These are phyloP conservation scores for Drosophila longiperda DNA, from an alignment of 2,888 invertebrate genomes.

Conservation along the genomic window DNA sequence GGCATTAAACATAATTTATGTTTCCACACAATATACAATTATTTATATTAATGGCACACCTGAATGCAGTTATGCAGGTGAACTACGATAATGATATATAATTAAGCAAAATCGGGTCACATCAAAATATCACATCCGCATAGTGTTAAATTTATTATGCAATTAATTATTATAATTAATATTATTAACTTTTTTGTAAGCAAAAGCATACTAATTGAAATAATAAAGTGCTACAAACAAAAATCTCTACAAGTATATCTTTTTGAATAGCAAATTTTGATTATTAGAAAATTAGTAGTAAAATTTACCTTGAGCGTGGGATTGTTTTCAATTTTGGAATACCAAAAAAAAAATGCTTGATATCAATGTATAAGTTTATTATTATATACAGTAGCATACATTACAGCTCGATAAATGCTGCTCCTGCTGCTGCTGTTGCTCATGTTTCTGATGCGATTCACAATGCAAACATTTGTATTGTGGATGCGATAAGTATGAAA, in stretches of 20 bases:
- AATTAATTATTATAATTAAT: conserved; percentile 4
- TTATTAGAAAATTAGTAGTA: not conserved
- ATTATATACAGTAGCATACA: not conserved
- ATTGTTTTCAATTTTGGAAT: not conserved
- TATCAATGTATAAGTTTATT: not conserved
- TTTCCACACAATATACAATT: conserved; percentile 39
- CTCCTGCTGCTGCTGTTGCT: not conserved
- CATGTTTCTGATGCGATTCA: conserved; percentile 5
- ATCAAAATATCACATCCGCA: conserved; percentile 6
- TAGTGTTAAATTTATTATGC: conserved; percentile 32
- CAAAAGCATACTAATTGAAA: not conserved
- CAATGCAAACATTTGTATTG: conserved; percentile 41
- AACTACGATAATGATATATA: conserved; percentile 20
- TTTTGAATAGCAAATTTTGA: not conserved
- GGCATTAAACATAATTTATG: conserved; percentile 56
- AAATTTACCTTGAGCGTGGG: not conserved
- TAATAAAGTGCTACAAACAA: not conserved
- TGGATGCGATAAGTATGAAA: conserved; percentile 48
- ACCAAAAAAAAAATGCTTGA: not conserved
- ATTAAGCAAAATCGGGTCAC: conserved; percentile 19
- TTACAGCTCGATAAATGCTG: not conserved
- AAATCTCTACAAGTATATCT: not conserved
- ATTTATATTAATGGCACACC: conserved; percentile 37
- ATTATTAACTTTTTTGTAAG: too few species aligned
- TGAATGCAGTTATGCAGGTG: conserved; percentile 41